Evolutionary conservation across 2,113 vertebrate genomes (phyloP).

Genomic region (Smithornis capensis): DNA sequence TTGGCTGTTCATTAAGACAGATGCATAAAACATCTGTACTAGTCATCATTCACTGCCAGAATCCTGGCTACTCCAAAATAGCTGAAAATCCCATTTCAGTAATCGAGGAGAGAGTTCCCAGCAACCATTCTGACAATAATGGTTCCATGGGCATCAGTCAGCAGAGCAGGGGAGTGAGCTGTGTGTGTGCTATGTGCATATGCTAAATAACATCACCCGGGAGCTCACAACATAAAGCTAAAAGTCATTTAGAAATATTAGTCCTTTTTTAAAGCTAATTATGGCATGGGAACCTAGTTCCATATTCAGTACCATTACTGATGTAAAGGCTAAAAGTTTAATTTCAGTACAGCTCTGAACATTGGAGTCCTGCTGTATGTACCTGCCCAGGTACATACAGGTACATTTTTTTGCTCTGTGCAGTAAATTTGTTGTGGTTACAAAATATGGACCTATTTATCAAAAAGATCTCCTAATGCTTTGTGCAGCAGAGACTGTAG

Average conservation of each 20-base stretch:
- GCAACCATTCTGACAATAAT: neutral
- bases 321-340: neutral
- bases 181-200: accelerated
- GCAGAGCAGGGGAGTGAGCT: neutral
- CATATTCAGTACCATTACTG: neutral
- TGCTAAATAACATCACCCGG: neutral
- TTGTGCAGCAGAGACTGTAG: neutral
- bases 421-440: neutral
- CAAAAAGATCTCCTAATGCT: neutral
- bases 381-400: neutral
- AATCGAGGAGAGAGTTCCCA: neutral
- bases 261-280: neutral
- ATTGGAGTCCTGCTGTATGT: neutral
- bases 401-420: neutral
- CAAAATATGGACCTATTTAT: neutral
- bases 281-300: neutral
- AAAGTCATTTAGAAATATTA: neutral
- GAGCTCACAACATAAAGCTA: neutral
- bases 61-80: neutral
- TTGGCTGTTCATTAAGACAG: neutral
- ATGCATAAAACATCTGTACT: constrained; percentile 30
- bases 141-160: neutral
- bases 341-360: neutral
- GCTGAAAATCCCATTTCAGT: neutral
- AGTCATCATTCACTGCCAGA: neutral